A percentile compares a stretch with the other conserved stretches of the same genome.
These are phyloP conservation scores for Scylla paramamosain DNA, from an alignment of 1,140 invertebrate genomes.

Conservation along the genomic window DNA sequence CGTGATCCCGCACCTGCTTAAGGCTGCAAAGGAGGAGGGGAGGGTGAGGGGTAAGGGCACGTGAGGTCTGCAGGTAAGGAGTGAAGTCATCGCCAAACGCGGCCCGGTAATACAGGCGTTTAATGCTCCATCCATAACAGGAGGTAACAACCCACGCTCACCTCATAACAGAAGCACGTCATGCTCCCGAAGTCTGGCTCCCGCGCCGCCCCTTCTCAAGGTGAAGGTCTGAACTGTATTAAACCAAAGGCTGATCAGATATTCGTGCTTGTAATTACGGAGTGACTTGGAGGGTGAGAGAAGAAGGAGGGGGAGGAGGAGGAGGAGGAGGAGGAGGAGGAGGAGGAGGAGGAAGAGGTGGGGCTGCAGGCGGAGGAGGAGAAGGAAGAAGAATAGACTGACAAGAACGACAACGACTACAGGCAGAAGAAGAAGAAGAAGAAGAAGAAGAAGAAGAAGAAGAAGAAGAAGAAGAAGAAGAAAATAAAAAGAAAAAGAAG, in stretches of 20 bases:
- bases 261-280: neutral
- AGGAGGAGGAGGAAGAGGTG: too few species aligned
- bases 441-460: too few species aligned
- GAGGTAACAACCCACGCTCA: neutral
- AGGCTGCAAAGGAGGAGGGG: neutral
- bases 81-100: constrained; percentile 8
- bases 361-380: too few species aligned
- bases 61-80: neutral
- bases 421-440: too few species aligned
- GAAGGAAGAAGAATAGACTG: too few species aligned
- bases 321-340: neutral
- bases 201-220: neutral
- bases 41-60: neutral
- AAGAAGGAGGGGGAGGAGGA: neutral
- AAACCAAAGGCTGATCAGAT: neutral
- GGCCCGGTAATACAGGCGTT: neutral
- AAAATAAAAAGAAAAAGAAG: neutral
- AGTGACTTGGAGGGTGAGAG: neutral
- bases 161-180: neutral
- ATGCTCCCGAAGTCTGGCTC: neutral
- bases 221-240: neutral
- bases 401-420: too few species aligned
- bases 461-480: too few species aligned
- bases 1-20: neutral
- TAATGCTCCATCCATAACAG: constrained; percentile 13